Conservation (phyloP, 2,888 invertebrate species). For the Artemia sp. region DNA sequence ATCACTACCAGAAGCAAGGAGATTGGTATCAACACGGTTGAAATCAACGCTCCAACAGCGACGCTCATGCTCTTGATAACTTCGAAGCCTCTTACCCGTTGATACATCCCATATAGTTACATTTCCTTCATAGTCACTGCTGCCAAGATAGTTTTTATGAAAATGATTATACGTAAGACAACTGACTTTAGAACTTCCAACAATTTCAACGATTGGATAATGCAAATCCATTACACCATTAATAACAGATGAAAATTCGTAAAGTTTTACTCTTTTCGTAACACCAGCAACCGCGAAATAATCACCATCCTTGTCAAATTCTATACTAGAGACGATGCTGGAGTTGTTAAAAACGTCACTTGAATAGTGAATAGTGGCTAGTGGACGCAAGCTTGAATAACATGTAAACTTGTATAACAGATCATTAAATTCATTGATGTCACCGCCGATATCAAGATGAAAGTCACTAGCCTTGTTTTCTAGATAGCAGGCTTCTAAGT, state of each 20-base stretch:
- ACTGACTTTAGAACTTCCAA: conserved; percentile 78
- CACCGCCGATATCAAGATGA: conserved; percentile 39
- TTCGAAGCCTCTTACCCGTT: conserved; percentile 51
- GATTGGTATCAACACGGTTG: conserved; percentile 68
- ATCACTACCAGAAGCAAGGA: conserved; percentile 81
- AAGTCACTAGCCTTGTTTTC: conserved; percentile 53
- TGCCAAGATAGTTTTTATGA: conserved; percentile 68
- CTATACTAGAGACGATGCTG: conserved; percentile 74
- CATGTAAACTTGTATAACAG: conserved; percentile 69
- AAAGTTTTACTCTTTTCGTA: conserved; percentile 81
- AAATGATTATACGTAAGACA: conserved; percentile 88
- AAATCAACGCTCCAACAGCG: conserved; percentile 92
- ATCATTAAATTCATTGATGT: conserved; percentile 43
- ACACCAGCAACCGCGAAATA: conserved; percentile 90
- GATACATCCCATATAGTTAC: conserved; percentile 73
- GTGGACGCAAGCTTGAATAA: conserved; percentile 54
- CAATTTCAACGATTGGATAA: conserved; percentile 79
- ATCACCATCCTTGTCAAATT: conserved; percentile 89
- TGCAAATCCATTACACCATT: conserved; percentile 74
- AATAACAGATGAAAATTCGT: conserved; percentile 69
- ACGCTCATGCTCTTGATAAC: conserved; percentile 75
- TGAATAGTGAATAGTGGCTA: conserved; percentile 76
- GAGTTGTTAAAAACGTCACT: conserved; percentile 72
- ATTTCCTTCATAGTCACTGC: conserved; percentile 84
- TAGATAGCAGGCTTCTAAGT: conserved; percentile 73